phyloP scores from a whole-genome alignment of 2,888 invertebrate species.

The Trichogramma dendrolimi region DNA sequence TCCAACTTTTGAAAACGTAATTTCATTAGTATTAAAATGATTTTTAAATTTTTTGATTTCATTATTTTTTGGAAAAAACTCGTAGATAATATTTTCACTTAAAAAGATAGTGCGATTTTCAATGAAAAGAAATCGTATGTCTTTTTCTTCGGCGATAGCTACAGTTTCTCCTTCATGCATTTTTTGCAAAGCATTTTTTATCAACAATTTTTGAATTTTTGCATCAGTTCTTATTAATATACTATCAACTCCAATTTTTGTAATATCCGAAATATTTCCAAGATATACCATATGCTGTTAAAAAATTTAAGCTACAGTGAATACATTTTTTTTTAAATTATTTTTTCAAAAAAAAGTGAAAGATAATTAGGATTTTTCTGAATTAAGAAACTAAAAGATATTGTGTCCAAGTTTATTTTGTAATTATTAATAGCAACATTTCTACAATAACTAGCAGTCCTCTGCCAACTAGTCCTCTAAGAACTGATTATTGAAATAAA shows the following conservation, averaged over 20 bases:
- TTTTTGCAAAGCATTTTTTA: conserved; percentile 23
- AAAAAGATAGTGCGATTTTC: conserved; percentile 26
- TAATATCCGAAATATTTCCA: conserved; percentile 32
- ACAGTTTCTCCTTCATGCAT: conserved; percentile 6
- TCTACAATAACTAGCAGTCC: no score
- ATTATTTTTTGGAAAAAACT: conserved; percentile 12
- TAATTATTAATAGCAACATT: background rate
- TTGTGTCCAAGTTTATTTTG: background rate
- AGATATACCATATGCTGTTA: conserved; percentile 37
- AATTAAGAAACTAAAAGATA: conserved; percentile 3
- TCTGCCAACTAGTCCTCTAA: no score
- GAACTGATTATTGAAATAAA: no score
- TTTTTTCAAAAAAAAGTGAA: conserved; percentile 1
- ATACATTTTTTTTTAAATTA: no score
- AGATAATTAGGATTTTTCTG: background rate
- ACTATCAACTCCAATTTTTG: conserved; percentile 29
- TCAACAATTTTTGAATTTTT: conserved; percentile 29
- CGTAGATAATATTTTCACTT: conserved; percentile 25
- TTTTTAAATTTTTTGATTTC: conserved; percentile 16
- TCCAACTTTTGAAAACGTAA: conserved; percentile 37
- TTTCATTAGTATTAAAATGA: conserved; percentile 22
- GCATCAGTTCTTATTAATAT: conserved; percentile 30
- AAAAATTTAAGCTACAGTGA: background rate
- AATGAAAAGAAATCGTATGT: conserved; percentile 29
- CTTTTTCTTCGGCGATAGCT: conserved; percentile 12